Evolutionary conservation across 2,888 invertebrate genomes (phyloP), one percentile per base, ranked within the genome.

Genomic region (Drosophila meridiana): DNA sequence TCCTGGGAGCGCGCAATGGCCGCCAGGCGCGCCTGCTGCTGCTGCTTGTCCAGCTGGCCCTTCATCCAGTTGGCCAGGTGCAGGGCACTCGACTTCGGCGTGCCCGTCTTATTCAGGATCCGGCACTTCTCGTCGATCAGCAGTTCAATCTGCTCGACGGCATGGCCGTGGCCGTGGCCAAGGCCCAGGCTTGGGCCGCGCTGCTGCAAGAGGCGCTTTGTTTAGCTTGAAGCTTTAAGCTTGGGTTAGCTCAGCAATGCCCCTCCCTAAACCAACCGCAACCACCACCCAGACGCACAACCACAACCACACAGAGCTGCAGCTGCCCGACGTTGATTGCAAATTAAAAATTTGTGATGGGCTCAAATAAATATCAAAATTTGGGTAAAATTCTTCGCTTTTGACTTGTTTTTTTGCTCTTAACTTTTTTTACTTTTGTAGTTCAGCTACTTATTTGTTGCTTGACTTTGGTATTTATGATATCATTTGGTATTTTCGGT

Each of bases 61-160:
- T 96, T 96, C 96, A 97, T 96, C 97, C 97, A 97, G 87, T 96
- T 95, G 77, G 96, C 96, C 78, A 97, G 93, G 85, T 96, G 96
- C 57, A 96, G 92, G 0, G 96, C 96, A 65, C 96, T 96, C 20
- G 96, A 96, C 91, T 95, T 95, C 85, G 95, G 95, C 45, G 94
- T 94, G 57, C 95, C 95, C 58, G 94, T 94, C 91, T 95, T 95
- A 77, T 95, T 95, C 72, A 95, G 92, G 72, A 95, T 94, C 78
- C 95, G 94, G 91, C 95, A 95, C 87, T 95, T 95, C 90, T 95
- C 94, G 89, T 95, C 95, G 78, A 95, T 95, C 73, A 95, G 91
- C 88, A 95, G 94, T 84, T 95, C 95, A 72, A 95, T 93, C 87
- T 94, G 94, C 79, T 94, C 94, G 52, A 92, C 89, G 50, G 89